A percentile compares a stretch with the other conserved stretches of the same genome.
These are phyloP conservation scores for Ceratoteleas bidentatus DNA, from an alignment of 1,140 invertebrate species.

Conservation along the genomic window DNA sequence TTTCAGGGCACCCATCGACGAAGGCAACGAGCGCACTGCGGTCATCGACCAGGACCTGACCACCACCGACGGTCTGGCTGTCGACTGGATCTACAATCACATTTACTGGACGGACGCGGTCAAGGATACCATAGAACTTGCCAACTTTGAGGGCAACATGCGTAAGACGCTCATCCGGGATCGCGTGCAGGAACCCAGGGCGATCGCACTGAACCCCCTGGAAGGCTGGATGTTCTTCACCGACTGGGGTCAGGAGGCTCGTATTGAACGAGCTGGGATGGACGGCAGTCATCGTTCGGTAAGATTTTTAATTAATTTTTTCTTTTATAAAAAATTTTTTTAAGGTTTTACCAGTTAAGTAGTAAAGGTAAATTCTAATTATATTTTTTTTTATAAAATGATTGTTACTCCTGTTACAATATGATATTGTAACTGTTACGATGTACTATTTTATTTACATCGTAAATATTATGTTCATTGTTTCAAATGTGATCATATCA, in stretches of 20 bases:
- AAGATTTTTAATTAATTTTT: slow-evolving; percentile 26
- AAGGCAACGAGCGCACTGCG: slow-evolving; percentile 90
- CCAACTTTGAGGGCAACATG: slow-evolving; percentile 94
- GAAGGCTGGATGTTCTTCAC: slow-evolving; percentile 99
- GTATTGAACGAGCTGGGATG: slow-evolving; percentile 96
- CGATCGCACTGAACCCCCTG: slow-evolving; percentile 97
- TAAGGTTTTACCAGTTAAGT: too few relatives aligned
- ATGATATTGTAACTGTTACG: too few relatives aligned
- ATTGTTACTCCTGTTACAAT: slow-evolving; percentile 71
- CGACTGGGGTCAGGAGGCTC: slow-evolving; percentile 95
- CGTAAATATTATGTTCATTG: too few relatives aligned
- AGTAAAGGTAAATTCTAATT: too few relatives aligned
- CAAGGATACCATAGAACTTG: slow-evolving; percentile 94
- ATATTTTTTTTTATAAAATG: too few relatives aligned
- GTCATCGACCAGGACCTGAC: slow-evolving; percentile 92
- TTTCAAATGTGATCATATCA: too few relatives aligned
- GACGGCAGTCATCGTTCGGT: slow-evolving; percentile 92
- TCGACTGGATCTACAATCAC: slow-evolving; percentile 98
- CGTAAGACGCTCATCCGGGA: slow-evolving; percentile 92
- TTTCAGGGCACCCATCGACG: slow-evolving; percentile 92
- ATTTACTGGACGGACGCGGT: slow-evolving; percentile 98
- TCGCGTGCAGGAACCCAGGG: slow-evolving; percentile 94
- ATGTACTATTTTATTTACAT: too few relatives aligned
- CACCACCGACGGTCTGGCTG: slow-evolving; percentile 95
- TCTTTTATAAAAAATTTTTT: too few relatives aligned